phyloP scores from a whole-genome alignment of 2,797 vertebrate species.

The Borostomias antarcticus region DNA sequence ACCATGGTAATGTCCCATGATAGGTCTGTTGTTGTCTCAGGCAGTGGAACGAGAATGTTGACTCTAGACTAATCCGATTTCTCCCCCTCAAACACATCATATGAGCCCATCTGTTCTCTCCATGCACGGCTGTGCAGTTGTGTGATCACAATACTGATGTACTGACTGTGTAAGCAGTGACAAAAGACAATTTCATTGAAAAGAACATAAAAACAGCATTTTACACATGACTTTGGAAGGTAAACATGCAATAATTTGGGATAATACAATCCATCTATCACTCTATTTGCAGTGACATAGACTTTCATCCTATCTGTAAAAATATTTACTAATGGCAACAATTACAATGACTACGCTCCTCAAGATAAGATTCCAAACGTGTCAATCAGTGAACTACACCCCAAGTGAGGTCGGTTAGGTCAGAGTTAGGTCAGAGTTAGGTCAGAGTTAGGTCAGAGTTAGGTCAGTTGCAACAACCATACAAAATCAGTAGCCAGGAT shows the following conservation, averaged over 20 bases:
- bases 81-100: conserved; percentile 24
- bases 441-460: too few relatives aligned
- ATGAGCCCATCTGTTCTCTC: too few relatives aligned
- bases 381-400: too few relatives aligned
- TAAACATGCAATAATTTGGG: background rate
- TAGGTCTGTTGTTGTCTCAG: conserved; percentile 23
- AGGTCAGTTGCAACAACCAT: too few relatives aligned
- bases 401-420: too few relatives aligned
- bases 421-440: too few relatives aligned
- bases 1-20: conserved; percentile 28
- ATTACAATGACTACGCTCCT: too few relatives aligned
- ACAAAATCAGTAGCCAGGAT: too few relatives aligned
- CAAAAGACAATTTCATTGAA: conserved; percentile 32
- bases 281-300: background rate
- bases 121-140: conserved; percentile 25
- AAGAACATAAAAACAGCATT: conserved; percentile 28
- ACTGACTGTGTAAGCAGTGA: too few relatives aligned
- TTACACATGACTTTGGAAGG: conserved; percentile 24
- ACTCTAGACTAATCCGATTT: conserved; percentile 42
- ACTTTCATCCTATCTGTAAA: too few relatives aligned
- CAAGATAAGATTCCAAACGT: too few relatives aligned
- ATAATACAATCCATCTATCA: background rate
- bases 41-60: conserved; percentile 29
- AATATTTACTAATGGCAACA: too few relatives aligned
- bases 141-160: conserved; percentile 14